Evolutionary conservation across 2,888 invertebrate species (phyloP), one percentile per base, ranked within the genome.

Genomic region (Polia nebulosa): DNA sequence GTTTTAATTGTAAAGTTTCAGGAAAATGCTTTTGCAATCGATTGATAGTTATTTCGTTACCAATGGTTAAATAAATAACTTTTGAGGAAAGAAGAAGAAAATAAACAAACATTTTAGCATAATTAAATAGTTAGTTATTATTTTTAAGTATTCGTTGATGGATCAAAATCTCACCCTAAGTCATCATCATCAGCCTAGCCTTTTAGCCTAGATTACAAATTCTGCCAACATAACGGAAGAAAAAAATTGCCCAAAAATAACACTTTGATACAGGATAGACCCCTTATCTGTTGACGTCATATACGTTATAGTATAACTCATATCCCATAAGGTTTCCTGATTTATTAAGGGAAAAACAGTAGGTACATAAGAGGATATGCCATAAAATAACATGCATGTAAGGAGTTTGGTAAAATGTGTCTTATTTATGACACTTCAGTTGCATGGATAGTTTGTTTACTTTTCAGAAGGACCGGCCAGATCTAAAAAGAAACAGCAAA

Each of bases 371-470:
- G 25, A 52, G 36, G 55, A 39, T 55, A 20, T 6, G 32, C 56
- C 32, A 57, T 73, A 64, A 51, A 49, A 39, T 20, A 44, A 20
- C 39, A 56, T 34, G 22, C 27, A 44, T 17, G n/a, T 44, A 34
- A 52, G 15, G 32, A 56, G 6, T 52, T 64, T 13, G 66, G 32
- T 34, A 22, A 52, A 34, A 41, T 22, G 15, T 3, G 53, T 11
- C 5, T 62, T 53, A 62, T 72, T 72, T 72, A 69, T 69, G 34
- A 32, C 13, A 36, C 65, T 64, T 63, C 44, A 44, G 20, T 20
- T 25, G 2, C 7, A 34, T 3, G 11, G 32, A 22, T 45, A 49
- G 59, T 41, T 47, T 39, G 68, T 39, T 59, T 36, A 6, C 22
- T 71, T 29, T 51, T n/a, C 11, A n/a, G 3, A 49, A 27, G 7